Base-by-base conservation (phyloP, 2,797 vertebrate species). In the Linurgus olivaceus region DNA sequence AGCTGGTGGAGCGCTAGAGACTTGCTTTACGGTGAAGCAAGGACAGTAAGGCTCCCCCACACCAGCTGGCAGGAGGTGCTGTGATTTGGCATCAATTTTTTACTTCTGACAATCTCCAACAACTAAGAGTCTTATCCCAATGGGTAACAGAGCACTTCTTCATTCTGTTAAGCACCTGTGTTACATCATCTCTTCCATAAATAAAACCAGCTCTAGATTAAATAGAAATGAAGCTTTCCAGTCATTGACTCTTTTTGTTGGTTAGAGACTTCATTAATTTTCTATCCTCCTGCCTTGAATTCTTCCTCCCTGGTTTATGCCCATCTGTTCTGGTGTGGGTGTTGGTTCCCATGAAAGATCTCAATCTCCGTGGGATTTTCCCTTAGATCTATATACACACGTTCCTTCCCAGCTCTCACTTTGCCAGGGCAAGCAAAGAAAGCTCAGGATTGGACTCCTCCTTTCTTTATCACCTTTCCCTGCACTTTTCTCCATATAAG, bases 11-110 rank as follows among this genome's bases (percentile, higher is more conserved):
- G 18, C 4, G 7, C 31, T 20, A 13, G 42, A 0, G 2, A 6
- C 15, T 2, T 2, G 6, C 50, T 21, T 11, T 12, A 21, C 1
- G 1, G 14, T 16, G 25, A 35, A 17, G 10, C 44, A 42, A 42
- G 31, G 62, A 51, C 10, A 25, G 10, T 2, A 29, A 57, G 38
- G 10, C 6, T 59, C 40, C 52, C 18, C 5, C 47, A 8, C 4
- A 44, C 4, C 47, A n/a, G 42, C 62, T 58, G 54, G 21, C 50
- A 79, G 44, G 51, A 91, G 70, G 54, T 1, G 2, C 50, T 84
- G n/a, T 4, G 38, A 29, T 37, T 67, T 29, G 23, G 26, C 7
- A 40, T 70, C 31, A 7, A 5, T n/a, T 37, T 83, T 76, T 66
- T 24, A 19, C 37, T 76, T 61, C 29, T 18, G 15, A 35, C 31